A percentile compares a stretch with the other conserved stretches of the same genome.
These are phyloP conservation scores for Phalera bucephala DNA, from an alignment of 2,888 invertebrate species.

Conservation along the genomic window DNA sequence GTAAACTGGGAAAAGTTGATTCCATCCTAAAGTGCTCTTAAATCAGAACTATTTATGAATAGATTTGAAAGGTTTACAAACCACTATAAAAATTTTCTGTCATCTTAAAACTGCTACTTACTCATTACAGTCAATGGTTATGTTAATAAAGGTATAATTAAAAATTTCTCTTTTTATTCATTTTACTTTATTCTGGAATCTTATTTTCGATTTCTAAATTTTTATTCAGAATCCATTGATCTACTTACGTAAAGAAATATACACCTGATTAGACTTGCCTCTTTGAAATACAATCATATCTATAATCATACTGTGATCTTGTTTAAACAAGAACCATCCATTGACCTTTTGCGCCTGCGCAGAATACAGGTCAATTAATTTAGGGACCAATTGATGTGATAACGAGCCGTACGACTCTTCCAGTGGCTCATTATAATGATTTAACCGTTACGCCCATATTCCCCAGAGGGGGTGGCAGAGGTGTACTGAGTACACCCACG, in stretches of 20 bases:
- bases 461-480: no score
- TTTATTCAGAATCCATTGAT: no score
- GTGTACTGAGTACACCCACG: no score
- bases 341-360: background rate
- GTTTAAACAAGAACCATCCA: background rate
- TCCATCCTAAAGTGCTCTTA: conserved; percentile 83
- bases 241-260: no score
- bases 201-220: no score
- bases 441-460: no score
- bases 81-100: conserved; percentile 37
- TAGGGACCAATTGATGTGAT: no score
- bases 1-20: conserved; percentile 71
- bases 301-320: conserved; percentile 1
- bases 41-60: conserved; percentile 70
- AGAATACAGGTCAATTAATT: background rate
- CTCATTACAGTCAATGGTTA: conserved; percentile 69
- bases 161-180: conserved; percentile 7
- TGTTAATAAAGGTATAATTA: conserved; percentile 58
- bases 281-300: no score
- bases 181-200: no score
- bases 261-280: no score
- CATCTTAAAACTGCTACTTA: conserved; percentile 51
- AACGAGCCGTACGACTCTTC: no score
- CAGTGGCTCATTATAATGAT: no score
- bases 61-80: conserved; percentile 52